Evolutionary conservation across 2,888 invertebrate genomes (phyloP).

Genomic region (Tenthredo scrophulariae): DNA sequence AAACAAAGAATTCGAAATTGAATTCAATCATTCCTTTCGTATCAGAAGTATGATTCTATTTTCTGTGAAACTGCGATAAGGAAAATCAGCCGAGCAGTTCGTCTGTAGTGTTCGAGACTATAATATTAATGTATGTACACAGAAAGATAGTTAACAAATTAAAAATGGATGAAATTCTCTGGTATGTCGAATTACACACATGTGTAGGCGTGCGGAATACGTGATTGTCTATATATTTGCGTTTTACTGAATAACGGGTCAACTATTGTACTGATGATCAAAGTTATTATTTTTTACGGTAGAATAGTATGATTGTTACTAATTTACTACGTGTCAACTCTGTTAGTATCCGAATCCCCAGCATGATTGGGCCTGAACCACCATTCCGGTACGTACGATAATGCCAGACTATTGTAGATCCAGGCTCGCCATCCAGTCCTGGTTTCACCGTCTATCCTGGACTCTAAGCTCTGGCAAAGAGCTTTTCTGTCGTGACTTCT

Average conservation of each 20-base stretch:
- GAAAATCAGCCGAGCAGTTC: neutral
- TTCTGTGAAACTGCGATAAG: too few relatives aligned
- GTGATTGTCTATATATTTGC: neutral
- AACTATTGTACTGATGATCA: neutral
- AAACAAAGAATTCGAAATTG: too few relatives aligned
- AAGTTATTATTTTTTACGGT: neutral
- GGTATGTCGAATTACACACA: neutral
- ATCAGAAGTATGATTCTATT: too few relatives aligned
- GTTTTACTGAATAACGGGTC: neutral
- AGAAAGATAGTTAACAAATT: neutral
- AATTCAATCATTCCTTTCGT: too few relatives aligned
- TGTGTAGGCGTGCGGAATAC: neutral
- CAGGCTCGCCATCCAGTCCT: constrained; percentile 91
- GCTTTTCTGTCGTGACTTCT: constrained; percentile 92
- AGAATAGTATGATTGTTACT: neutral
- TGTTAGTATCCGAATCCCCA: constrained; percentile 63
- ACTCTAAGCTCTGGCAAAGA: constrained; percentile 90
- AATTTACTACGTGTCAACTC: constrained; percentile 56
- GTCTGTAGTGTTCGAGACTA: neutral
- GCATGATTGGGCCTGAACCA: constrained; percentile 66
- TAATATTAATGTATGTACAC: neutral
- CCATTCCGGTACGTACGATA: constrained; percentile 87
- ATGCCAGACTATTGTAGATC: constrained; percentile 92
- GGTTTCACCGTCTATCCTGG: constrained; percentile 88
- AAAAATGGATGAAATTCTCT: neutral